Percentiles rank a stretch among this genome's conserved stretches.
Conservation (phyloP, 2,113 vertebrate genomes). For the Xyrauchen texanus region DNA sequence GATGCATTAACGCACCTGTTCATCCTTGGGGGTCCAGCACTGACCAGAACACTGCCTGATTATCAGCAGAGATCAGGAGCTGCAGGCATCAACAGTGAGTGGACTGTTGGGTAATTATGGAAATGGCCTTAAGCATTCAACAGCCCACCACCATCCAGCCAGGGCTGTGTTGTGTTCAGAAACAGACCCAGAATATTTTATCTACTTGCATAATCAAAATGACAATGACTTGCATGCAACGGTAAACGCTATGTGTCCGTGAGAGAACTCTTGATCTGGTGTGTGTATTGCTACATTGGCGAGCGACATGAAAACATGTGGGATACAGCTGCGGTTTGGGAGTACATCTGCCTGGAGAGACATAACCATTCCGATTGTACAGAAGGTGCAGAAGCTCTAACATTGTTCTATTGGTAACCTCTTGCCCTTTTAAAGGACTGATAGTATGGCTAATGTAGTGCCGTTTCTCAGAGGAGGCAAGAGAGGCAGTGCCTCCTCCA, state of each 20-base stretch:
- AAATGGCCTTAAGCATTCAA: slow-evolving; percentile 68
- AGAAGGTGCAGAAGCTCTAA: neutral
- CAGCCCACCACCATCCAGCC: slow-evolving; percentile 13
- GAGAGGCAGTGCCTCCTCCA: too few relatives aligned
- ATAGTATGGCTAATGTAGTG: slow-evolving; percentile 4
- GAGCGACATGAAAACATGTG: slow-evolving; percentile 66
- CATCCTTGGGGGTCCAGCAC: slow-evolving; percentile 75
- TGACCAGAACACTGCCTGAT: slow-evolving; percentile 67
- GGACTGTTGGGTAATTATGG: slow-evolving; percentile 76
- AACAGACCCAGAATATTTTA: neutral
- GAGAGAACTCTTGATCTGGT: slow-evolving; percentile 9
- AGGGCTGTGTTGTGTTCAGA: neutral
- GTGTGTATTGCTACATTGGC: slow-evolving; percentile 54
- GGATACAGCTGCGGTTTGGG: slow-evolving; percentile 71
- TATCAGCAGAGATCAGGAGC: slow-evolving; percentile 74
- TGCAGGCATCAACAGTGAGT: slow-evolving; percentile 72
- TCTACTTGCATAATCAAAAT: neutral
- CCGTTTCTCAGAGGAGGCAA: too few relatives aligned
- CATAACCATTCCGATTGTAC: neutral
- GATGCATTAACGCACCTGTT: slow-evolving; percentile 74
- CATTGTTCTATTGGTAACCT: neutral
- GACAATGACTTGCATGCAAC: neutral
- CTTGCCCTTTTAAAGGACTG: neutral
- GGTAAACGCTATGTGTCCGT: neutral
- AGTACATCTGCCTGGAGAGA: slow-evolving; percentile 39